Conservation (phyloP, 2,113 vertebrate species). For the Sphyrna mokarran region DNA sequence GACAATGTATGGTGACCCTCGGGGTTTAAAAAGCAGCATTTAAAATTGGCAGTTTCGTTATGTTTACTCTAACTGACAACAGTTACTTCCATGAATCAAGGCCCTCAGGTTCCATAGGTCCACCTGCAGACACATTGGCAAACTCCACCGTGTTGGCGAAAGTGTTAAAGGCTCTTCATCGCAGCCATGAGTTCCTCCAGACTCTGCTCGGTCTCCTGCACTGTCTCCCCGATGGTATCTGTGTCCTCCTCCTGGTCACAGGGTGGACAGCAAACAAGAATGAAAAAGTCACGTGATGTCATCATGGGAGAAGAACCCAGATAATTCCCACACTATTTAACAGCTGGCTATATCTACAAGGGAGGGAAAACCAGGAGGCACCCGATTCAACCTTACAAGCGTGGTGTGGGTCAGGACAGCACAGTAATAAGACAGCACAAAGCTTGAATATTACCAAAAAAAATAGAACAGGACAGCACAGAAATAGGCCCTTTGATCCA, state of each 20-base stretch:
- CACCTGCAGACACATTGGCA: background rate
- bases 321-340: background rate
- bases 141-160: background rate
- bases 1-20: background rate
- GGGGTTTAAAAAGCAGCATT: background rate
- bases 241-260: conserved; percentile 43
- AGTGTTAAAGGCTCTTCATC: conserved; percentile 76
- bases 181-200: conserved; percentile 90
- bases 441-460: too few relatives aligned
- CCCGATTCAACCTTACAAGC: background rate
- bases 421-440: background rate
- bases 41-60: background rate
- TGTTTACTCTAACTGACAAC: background rate
- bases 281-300: background rate
- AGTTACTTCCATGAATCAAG: background rate
- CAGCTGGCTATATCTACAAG: background rate
- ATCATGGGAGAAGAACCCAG: background rate
- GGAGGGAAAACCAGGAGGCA: background rate
- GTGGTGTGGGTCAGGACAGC: background rate
- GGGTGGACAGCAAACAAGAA: background rate
- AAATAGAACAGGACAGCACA: too few relatives aligned
- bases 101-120: background rate
- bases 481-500: too few relatives aligned
- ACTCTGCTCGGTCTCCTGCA: conserved; percentile 78
- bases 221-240: conserved; percentile 49